Evolutionary conservation across 2,888 invertebrate species (phyloP), one percentile per base, ranked within the genome.

Genomic region (Uloborus plumipes): DNA sequence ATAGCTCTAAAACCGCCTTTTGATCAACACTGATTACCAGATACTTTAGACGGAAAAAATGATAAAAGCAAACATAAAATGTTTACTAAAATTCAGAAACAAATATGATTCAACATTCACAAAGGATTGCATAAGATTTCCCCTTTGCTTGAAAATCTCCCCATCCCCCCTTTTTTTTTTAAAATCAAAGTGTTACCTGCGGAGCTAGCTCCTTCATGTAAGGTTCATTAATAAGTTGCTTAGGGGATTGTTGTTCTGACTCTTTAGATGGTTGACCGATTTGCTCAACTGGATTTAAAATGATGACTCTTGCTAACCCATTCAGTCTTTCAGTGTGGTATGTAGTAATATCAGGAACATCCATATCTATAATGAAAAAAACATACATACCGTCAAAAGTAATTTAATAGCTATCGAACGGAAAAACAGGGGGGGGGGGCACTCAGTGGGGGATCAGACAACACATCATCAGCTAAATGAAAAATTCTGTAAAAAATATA

Each of bases 131-230:
- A 49, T 39, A 49, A 55, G 9, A 1, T 11, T 7, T 7, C 53
- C 14, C 15, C 14, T 55, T 18, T 11, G 9, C n/a, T 15, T 55
- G 9, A 55, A n/a, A n/a, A 55, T 18, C 2, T 18, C 55, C 0
- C 15, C 9, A 6, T 61, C 4, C 14, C n/a, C 59, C 18, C 6
- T 13, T 26, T 22, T 1, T 20, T 61, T 16, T 26, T 15, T 61
- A 26, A 61, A 3, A 61, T 16, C 13, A 61, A 7, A 20, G 18
- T 22, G 6, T 26, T 50, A 74, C 80, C 59, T 81, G 80, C 22
- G 65, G 70, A 0, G 80, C 74, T 22, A 81, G 31, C 31, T 64
- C 49, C 16, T 81, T 31, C 47, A 74, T 65, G 65, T 81, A 81
- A 64, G 70, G 64, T 58, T 53, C 69, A 39, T 39, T 39, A 9